Evolutionary conservation across 1,140 invertebrate species (phyloP).

Genomic region (Hypsibius dujardini): DNA sequence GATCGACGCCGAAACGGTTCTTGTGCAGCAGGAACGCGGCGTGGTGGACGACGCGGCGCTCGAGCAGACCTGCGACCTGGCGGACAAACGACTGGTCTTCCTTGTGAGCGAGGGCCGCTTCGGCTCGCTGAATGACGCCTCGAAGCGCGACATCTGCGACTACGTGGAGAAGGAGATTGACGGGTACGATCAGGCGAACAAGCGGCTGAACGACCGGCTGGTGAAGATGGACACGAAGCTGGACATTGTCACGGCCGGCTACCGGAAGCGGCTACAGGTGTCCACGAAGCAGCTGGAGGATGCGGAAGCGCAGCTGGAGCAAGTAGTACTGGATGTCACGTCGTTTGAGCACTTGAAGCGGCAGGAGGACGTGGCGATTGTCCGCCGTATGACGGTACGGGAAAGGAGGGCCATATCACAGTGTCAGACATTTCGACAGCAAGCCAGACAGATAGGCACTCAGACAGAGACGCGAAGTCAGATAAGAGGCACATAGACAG

Average conservation of each 20-base stretch:
- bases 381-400: constrained; percentile 58
- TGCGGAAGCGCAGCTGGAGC: constrained; percentile 69
- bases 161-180: constrained; percentile 77
- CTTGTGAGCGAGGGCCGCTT: constrained; percentile 31
- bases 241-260: constrained; percentile 75
- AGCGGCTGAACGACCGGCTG: constrained; percentile 76
- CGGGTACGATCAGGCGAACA: constrained; percentile 64
- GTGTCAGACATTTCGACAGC: too few relatives aligned
- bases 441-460: too few relatives aligned
- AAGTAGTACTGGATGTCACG: constrained; percentile 64
- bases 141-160: constrained; percentile 84
- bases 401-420: too few relatives aligned
- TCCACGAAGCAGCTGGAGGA: constrained; percentile 78
- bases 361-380: constrained; percentile 75
- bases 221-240: constrained; percentile 90
- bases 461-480: too few relatives aligned
- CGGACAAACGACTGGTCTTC: constrained; percentile 60
- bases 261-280: constrained; percentile 54
- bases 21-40: not conserved
- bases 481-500: too few relatives aligned
- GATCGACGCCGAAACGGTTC: constrained; percentile 22
- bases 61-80: constrained; percentile 41
- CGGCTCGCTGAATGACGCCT: constrained; percentile 43
- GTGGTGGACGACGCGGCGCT: constrained; percentile 24
- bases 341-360: constrained; percentile 78